These are phyloP conservation scores for Dromas ardeola DNA, from an alignment of 2,113 vertebrate genomes.

Conservation along the genomic window DNA sequence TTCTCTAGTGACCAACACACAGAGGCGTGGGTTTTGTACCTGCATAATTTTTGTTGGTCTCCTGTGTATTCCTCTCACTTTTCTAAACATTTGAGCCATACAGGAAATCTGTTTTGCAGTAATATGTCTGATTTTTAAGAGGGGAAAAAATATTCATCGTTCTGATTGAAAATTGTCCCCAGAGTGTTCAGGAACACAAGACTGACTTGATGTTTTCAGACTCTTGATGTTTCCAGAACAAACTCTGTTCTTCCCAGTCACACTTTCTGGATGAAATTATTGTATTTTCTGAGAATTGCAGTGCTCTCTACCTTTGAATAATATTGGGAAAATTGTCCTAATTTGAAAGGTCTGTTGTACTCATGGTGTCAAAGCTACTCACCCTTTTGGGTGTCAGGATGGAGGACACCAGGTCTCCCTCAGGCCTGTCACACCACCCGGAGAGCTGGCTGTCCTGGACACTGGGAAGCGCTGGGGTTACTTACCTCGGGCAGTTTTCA, in stretches of 20 bases:
- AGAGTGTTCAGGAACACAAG: background rate
- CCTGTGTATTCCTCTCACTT: background rate
- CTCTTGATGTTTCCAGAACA: background rate
- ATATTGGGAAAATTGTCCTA: background rate
- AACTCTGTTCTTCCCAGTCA: background rate
- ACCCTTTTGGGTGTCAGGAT: background rate
- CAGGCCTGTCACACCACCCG: accelerated
- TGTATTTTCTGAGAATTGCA: background rate
- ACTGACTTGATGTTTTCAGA: background rate
- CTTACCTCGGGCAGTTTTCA: background rate
- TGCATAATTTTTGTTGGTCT: background rate
- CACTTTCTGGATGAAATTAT: background rate
- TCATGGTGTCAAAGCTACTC: background rate
- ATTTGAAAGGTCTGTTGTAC: background rate
- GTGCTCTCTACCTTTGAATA: background rate
- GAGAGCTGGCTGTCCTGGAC: background rate
- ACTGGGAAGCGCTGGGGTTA: background rate
- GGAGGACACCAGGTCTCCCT: background rate
- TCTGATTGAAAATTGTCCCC: background rate
- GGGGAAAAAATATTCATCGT: background rate
- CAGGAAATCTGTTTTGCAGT: background rate
- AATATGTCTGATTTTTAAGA: background rate
- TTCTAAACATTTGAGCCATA: background rate
- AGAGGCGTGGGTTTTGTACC: background rate
- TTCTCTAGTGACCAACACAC: background rate